Evolutionary conservation across 2,113 vertebrate genomes (phyloP).

Genomic region (Corapipo altera): DNA sequence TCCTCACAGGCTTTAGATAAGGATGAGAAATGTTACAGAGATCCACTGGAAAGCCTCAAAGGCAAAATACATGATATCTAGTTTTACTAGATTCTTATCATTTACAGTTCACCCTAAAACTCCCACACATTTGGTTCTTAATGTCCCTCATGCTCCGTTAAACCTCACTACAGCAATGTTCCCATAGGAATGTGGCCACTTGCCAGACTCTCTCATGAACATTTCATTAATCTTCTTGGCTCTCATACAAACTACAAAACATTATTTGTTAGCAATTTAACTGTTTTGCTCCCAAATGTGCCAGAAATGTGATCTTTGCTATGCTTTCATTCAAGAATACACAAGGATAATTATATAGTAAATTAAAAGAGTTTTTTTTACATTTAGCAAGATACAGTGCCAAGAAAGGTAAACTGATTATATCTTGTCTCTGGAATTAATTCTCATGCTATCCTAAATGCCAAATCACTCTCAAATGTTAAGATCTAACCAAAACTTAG

Average conservation of each 20-base stretch:
- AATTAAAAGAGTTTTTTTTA: constrained; percentile 23
- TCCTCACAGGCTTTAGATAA: neutral
- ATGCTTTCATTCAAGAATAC: constrained; percentile 33
- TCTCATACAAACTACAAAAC: constrained; percentile 74
- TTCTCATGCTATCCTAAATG: neutral
- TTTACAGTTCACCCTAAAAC: constrained; percentile 70
- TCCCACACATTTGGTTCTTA: constrained; percentile 78
- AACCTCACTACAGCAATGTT: constrained; percentile 70
- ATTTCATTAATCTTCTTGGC: constrained; percentile 82
- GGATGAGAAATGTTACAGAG: constrained; percentile 2
- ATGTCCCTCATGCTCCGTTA: constrained; percentile 69
- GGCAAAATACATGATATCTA: constrained; percentile 11
- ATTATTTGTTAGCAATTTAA: constrained; percentile 74
- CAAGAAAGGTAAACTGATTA: constrained; percentile 52
- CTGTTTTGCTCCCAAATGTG: constrained; percentile 70
- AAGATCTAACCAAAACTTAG: neutral
- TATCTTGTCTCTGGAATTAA: constrained; percentile 25
- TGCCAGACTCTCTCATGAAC: constrained; percentile 79
- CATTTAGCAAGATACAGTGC: neutral
- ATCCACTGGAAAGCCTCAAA: constrained; percentile 43
- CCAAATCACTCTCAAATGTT: constrained; percentile 7
- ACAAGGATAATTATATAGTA: constrained; percentile 48
- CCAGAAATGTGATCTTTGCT: constrained; percentile 59
- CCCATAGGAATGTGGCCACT: constrained; percentile 82
- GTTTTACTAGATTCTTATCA: constrained; percentile 69